phyloP scores from a whole-genome alignment of 2,888 invertebrate species.

The Leucozona laternaria region DNA sequence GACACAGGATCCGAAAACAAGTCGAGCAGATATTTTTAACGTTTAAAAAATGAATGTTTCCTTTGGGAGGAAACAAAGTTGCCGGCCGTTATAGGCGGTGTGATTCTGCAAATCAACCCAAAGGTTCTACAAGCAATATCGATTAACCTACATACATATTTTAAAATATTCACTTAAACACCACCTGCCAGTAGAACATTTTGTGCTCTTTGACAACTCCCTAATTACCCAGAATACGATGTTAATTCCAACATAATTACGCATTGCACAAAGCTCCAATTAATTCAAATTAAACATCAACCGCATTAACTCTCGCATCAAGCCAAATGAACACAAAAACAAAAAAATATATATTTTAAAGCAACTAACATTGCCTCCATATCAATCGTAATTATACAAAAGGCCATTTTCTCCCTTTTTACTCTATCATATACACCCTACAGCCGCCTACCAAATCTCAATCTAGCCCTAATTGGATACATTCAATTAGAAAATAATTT shows the following conservation, averaged over 20 bases:
- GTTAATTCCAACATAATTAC: not conserved
- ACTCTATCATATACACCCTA: not conserved
- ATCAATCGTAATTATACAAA: conserved; percentile 64
- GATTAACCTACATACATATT: too few relatives aligned
- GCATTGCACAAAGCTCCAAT: conserved; percentile 23
- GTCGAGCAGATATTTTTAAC: too few relatives aligned
- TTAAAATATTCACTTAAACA: not conserved
- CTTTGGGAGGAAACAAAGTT: too few relatives aligned
- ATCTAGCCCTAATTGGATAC: conserved; percentile 31
- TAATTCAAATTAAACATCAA: conserved; percentile 22
- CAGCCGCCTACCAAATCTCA: not conserved
- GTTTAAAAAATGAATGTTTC: too few relatives aligned
- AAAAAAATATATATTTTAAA: conserved; percentile 6
- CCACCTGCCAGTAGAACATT: not conserved
- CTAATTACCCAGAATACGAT: not conserved
- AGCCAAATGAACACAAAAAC: not conserved
- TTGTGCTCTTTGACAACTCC: not conserved
- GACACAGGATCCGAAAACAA: too few relatives aligned
- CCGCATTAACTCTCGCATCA: conserved; percentile 9
- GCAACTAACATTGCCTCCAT: not conserved
- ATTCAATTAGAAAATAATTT: conserved; percentile 72
- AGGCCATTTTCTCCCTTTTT: not conserved
- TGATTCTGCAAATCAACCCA: too few relatives aligned
- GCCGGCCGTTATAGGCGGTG: too few relatives aligned
- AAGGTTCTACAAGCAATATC: too few relatives aligned